Evolutionary conservation across 2,888 invertebrate genomes (phyloP).

Genomic region (Mimas tiliae): DNA sequence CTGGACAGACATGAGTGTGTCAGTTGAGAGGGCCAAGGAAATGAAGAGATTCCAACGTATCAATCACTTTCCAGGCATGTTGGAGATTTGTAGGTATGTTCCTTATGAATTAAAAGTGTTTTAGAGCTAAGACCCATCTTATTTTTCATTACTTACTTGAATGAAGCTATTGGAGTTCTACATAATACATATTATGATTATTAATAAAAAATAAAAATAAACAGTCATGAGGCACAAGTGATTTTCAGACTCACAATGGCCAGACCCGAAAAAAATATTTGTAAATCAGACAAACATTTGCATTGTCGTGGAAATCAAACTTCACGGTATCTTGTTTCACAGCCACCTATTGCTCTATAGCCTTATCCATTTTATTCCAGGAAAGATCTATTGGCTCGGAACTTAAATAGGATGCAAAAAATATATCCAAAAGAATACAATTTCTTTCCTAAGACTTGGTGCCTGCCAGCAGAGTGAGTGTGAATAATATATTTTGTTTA

Average conservation of each 20-base stretch:
- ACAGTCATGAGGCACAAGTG: too few relatives aligned
- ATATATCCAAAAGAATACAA: constrained; percentile 95
- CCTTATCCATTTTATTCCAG: constrained; percentile 63
- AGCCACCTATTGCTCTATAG: too few relatives aligned
- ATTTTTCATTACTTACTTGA: too few relatives aligned
- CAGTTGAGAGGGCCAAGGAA: constrained; percentile 93
- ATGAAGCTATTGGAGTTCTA: too few relatives aligned
- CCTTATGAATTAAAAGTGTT: not conserved
- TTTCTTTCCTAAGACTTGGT: constrained; percentile 97
- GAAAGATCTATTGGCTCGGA: constrained; percentile 94
- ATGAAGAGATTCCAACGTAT: constrained; percentile 97
- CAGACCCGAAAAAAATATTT: too few relatives aligned
- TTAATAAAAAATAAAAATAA: too few relatives aligned
- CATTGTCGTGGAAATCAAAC: too few relatives aligned
- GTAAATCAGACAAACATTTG: too few relatives aligned
- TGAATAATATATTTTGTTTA: constrained; percentile 17
- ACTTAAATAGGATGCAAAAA: constrained; percentile 95
- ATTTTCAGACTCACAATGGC: too few relatives aligned
- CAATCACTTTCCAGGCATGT: constrained; percentile 97
- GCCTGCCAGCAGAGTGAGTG: constrained; percentile 94
- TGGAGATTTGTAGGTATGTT: constrained; percentile 89
- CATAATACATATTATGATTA: too few relatives aligned
- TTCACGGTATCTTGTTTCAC: too few relatives aligned
- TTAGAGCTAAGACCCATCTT: not conserved
- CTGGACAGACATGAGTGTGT: constrained; percentile 95